A percentile compares a stretch with the other conserved stretches of the same genome.
Evolutionary conservation across 2,888 invertebrate species (phyloP).

Genomic region (Nomada fucata): DNA sequence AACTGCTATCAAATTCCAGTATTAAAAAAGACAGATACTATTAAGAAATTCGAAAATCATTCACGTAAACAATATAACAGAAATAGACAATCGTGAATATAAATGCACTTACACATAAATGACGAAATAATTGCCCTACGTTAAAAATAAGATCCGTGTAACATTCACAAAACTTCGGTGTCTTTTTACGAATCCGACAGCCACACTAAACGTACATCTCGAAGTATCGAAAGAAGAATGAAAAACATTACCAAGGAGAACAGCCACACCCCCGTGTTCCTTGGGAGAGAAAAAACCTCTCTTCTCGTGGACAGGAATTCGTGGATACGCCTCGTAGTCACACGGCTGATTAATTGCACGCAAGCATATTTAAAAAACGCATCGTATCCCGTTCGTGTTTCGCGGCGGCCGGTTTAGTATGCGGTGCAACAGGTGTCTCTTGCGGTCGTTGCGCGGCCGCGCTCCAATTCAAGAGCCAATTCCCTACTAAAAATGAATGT

Average conservation of each 20-base stretch:
- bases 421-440: constrained; percentile 56
- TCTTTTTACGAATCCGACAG: too few species aligned
- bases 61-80: too few species aligned
- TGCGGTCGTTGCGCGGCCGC: constrained; percentile 23
- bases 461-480: constrained; percentile 41
- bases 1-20: too few species aligned
- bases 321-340: constrained; percentile 24
- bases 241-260: constrained; percentile 8
- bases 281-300: constrained; percentile 1
- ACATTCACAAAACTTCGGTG: neutral
- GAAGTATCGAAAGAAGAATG: neutral
- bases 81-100: too few species aligned
- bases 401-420: constrained; percentile 30
- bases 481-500: constrained; percentile 48
- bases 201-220: neutral
- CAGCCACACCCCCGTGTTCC: neutral
- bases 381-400: constrained; percentile 6
- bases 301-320: neutral
- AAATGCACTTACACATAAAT: neutral
- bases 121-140: too few species aligned
- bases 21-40: too few species aligned
- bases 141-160: neutral
- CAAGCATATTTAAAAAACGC: constrained; percentile 6
- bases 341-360: constrained; percentile 13
- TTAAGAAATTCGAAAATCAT: too few species aligned